These are phyloP conservation scores for Drosophila imparisetae DNA, from an alignment of 2,888 invertebrate genomes.

Conservation along the genomic window DNA sequence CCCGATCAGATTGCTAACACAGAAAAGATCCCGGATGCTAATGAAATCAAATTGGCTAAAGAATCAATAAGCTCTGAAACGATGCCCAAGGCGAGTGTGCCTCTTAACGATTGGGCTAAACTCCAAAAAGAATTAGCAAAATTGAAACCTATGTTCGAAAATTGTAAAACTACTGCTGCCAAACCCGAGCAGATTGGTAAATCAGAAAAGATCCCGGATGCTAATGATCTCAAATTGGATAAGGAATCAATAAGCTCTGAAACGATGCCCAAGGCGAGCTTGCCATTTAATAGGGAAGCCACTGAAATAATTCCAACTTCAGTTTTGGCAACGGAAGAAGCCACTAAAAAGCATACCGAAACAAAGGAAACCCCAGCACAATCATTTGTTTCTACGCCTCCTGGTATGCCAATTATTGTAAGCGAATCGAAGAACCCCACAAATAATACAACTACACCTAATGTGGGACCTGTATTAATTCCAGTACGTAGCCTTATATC, in stretches of 20 bases:
- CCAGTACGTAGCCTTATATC: slow-evolving; percentile 16
- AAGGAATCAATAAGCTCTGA: background rate
- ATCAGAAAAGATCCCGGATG: background rate
- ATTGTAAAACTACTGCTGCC: background rate
- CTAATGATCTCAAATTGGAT: background rate
- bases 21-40: background rate
- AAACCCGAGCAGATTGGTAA: background rate
- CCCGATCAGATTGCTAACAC: no score
- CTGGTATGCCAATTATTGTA: background rate
- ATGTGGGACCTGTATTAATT: slow-evolving; percentile 10
- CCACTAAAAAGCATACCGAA: background rate
- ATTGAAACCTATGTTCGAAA: background rate
- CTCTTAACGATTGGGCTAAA: background rate
- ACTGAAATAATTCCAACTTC: background rate
- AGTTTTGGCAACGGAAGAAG: background rate
- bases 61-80: background rate
- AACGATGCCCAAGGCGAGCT: background rate
- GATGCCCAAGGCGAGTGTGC: background rate
- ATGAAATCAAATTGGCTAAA: background rate
- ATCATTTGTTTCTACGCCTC: background rate
- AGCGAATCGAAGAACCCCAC: background rate
- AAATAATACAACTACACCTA: background rate
- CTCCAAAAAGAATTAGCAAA: background rate
- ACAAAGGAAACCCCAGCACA: background rate
- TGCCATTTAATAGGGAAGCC: no score